Evolutionary conservation across 2,797 vertebrate species (phyloP), one percentile per base, ranked within the genome.

Genomic region (Poecilia gillii): DNA sequence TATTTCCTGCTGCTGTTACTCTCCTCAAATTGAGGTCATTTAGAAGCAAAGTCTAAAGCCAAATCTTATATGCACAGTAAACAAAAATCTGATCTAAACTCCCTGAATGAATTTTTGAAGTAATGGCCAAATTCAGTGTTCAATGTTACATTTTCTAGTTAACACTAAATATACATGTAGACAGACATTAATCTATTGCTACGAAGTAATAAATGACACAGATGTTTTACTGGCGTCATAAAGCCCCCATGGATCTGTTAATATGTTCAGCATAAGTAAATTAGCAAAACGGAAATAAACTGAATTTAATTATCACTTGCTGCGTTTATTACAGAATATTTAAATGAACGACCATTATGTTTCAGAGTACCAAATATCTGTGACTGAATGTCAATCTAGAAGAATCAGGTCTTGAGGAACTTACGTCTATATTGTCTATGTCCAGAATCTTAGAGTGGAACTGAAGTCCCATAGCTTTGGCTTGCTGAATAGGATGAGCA

Each of bases 371-470:
- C 18, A 66, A 1, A 3, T 70, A 2, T 59, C 18, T n/a, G 31
- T 2, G 16, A 25, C 13, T 75, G 4, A 75, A 75, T 64, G 39
- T 16, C 46, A 3, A 68, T 77, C 72, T 28, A 55, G n/a, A 25
- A 49, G 0, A 41, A 45, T 45, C 25, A 2, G 41, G 13, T 80
- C 20, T 77, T 31, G 6, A 47, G 1, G 7, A 43, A 96, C 98
- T 97, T 91, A 99, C 98, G 1, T 99, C 98, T 0, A 99, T 89
- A 73, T 96, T 99, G 96, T 99, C 97, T 4, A 99, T 95, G 89
- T 99, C 98, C 62, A 99, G 95, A 87, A 99, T 96, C 85, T 95
- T 97, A 25, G 98, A 99, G 86, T 98, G 96, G 92, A 99, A 99
- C 90, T 96, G 96, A 7, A 98, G 95, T 39, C 97, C 97, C 96